Percentiles rank a stretch among this genome's conserved stretches.
Conservation (phyloP, 1,140 invertebrate species). For the Aphidius gifuensis region DNA sequence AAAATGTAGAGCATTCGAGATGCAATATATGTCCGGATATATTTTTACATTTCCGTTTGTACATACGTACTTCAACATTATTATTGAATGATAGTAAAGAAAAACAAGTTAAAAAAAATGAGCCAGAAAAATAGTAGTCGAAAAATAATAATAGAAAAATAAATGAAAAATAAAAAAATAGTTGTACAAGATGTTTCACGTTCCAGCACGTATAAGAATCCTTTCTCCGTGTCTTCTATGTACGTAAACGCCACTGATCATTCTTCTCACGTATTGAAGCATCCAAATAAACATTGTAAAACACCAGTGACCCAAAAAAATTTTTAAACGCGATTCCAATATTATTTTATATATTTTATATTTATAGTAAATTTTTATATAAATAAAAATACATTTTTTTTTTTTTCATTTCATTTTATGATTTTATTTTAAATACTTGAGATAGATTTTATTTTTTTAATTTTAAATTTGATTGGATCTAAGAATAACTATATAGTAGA, state of each 20-base stretch:
- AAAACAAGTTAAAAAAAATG: background rate
- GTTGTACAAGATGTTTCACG: slow-evolving; percentile 17
- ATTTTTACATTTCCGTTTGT: too few relatives aligned
- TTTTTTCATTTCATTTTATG: background rate
- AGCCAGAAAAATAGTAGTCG: background rate
- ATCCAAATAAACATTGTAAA: slow-evolving; percentile 9
- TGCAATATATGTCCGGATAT: too few relatives aligned
- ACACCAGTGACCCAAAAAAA: slow-evolving; percentile 20
- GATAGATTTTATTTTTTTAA: too few relatives aligned
- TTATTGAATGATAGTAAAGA: too few relatives aligned
- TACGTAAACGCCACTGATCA: background rate
- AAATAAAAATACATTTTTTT: slow-evolving; percentile 1
- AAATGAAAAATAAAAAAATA: slow-evolving; percentile 8
- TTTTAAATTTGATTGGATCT: background rate
- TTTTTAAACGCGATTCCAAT: slow-evolving; percentile 6
- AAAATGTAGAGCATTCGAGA: too few relatives aligned
- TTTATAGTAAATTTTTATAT: background rate
- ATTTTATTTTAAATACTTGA: too few relatives aligned
- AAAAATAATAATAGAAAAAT: too few relatives aligned
- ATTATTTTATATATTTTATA: background rate
- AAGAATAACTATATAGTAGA: too few relatives aligned
- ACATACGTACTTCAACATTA: too few relatives aligned
- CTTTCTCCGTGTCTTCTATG: slow-evolving; percentile 13
- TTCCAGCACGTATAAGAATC: slow-evolving; percentile 25
- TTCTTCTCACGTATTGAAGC: slow-evolving; percentile 16